Evolutionary conservation across 2,888 invertebrate species (phyloP).

Genomic region (Rhingia campestris): DNA sequence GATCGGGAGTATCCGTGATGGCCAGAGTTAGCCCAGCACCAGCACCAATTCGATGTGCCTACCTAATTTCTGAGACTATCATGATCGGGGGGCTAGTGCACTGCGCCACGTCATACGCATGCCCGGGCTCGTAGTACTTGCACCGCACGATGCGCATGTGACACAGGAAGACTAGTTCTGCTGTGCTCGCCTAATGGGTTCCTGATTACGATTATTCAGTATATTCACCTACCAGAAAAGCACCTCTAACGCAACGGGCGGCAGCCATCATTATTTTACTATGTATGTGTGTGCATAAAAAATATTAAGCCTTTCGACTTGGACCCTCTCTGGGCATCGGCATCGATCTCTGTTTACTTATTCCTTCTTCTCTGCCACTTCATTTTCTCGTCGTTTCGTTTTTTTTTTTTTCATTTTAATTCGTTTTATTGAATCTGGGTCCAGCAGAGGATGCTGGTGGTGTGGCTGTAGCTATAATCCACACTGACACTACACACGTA

Average conservation of each 20-base stretch:
- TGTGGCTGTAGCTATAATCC: constrained; percentile 28
- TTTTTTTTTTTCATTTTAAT: constrained; percentile 31
- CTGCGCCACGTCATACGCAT: constrained; percentile 50
- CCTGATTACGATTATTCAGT: constrained; percentile 72
- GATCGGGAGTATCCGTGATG: constrained; percentile 10
- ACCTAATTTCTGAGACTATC: constrained; percentile 31
- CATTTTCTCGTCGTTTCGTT: constrained; percentile 57
- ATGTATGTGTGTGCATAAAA: constrained; percentile 46
- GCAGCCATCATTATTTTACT: constrained; percentile 70
- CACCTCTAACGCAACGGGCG: constrained; percentile 67
- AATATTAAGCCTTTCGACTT: constrained; percentile 64
- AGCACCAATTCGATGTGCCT: constrained; percentile 8
- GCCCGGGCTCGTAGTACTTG: constrained; percentile 10
- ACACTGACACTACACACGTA: neutral
- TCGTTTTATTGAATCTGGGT: constrained; percentile 67
- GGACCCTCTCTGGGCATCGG: constrained; percentile 53
- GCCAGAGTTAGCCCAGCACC: constrained; percentile 6
- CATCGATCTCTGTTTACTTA: constrained; percentile 74
- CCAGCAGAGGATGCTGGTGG: constrained; percentile 60
- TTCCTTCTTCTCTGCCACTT: constrained; percentile 73
- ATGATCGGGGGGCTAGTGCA: constrained; percentile 5
- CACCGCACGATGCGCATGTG: constrained; percentile 11
- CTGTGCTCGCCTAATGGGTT: constrained; percentile 59
- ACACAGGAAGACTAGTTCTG: constrained; percentile 68
- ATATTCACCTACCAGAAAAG: constrained; percentile 73